Percentiles rank a stretch among this genome's conserved stretches.
Conservation (phyloP, 1,140 invertebrate genomes). For the Cyclargus thomasi region DNA sequence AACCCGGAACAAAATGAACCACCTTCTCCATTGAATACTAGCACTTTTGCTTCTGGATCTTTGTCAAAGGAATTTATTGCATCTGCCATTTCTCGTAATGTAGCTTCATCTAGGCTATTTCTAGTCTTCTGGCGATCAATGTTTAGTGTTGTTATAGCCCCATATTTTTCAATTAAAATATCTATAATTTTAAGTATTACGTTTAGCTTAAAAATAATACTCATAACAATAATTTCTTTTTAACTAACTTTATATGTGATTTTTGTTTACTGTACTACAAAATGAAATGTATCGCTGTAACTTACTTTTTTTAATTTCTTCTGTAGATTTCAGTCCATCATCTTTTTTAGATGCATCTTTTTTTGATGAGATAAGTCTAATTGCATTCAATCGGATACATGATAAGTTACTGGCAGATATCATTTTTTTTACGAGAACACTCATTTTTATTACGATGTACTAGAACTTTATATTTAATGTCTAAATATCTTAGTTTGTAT, state of each 20-base stretch:
- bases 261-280: too few relatives aligned
- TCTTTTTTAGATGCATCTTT: slow-evolving; percentile 44
- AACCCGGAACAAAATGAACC: slow-evolving; percentile 94
- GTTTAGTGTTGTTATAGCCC: slow-evolving; percentile 84
- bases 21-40: slow-evolving; percentile 90
- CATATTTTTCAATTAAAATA: slow-evolving; percentile 78
- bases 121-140: slow-evolving; percentile 89
- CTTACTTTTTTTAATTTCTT: slow-evolving; percentile 55
- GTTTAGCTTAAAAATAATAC: not conserved
- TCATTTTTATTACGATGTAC: slow-evolving; percentile 33
- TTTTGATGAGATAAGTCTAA: slow-evolving; percentile 37
- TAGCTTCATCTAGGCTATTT: slow-evolving; percentile 85
- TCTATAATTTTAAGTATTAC: slow-evolving; percentile 35
- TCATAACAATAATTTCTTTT: not conserved
- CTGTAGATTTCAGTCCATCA: slow-evolving; percentile 29
- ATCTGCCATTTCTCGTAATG: slow-evolving; percentile 79
- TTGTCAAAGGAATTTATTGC: slow-evolving; percentile 88
- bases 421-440: slow-evolving; percentile 38
- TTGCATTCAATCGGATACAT: slow-evolving; percentile 29
- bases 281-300: slow-evolving; percentile 18
- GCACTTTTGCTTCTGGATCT: slow-evolving; percentile 80
- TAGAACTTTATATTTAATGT: not conserved
- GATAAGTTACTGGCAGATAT: slow-evolving; percentile 31
- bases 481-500: not conserved
- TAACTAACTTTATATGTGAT: too few relatives aligned